Conservation (phyloP, 2,888 invertebrate genomes). For the Epinotia ramella region DNA sequence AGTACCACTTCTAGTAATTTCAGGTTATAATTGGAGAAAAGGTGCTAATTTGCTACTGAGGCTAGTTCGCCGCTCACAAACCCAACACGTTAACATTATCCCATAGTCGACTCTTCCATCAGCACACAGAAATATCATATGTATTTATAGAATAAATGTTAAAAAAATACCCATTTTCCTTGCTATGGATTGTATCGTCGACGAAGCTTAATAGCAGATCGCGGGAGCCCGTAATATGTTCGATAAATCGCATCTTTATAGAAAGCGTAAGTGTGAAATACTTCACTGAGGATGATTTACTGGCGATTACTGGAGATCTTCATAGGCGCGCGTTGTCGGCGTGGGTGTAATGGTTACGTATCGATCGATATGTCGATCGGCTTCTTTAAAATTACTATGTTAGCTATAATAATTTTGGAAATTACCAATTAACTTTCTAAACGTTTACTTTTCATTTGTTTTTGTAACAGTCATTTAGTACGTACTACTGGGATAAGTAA, state of each 20-base stretch:
- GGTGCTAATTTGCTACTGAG: no score
- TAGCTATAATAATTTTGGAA: neutral
- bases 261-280: constrained; percentile 35
- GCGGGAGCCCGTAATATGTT: constrained; percentile 16
- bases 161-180: neutral
- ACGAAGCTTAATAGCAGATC: constrained; percentile 4
- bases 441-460: constrained; percentile 4
- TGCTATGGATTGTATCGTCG: neutral
- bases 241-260: constrained; percentile 32
- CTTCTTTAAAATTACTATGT: constrained; percentile 11
- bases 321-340: constrained; percentile 5
- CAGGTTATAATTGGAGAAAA: no score
- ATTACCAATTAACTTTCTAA: constrained; percentile 6
- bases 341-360: constrained; percentile 29
- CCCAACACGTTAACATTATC: no score
- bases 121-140: no score
- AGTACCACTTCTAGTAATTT: no score
- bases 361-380: constrained; percentile 6
- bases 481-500: no score
- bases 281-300: constrained; percentile 20
- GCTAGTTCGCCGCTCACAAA: no score
- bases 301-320: constrained; percentile 28
- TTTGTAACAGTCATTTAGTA: neutral
- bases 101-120: no score
- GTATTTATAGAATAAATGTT: neutral